phyloP scores from a whole-genome alignment of 2,888 invertebrate species.

The Falcaria lacertinaria region DNA sequence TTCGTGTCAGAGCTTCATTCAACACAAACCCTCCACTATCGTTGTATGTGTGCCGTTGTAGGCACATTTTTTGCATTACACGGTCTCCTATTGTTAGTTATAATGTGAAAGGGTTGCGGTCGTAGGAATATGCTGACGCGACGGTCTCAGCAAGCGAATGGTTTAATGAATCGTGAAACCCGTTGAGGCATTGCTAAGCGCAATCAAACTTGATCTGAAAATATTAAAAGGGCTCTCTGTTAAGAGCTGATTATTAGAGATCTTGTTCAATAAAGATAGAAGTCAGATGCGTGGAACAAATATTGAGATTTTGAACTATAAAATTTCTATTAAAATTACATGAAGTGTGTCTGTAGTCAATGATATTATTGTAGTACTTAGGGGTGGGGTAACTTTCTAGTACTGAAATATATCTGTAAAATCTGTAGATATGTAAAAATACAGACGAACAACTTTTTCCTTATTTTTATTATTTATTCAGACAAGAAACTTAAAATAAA shows the following conservation, averaged over 20 bases:
- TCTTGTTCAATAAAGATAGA: too few relatives aligned
- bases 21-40: conserved; percentile 11
- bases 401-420: too few relatives aligned
- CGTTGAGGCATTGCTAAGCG: conserved; percentile 26
- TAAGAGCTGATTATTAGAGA: not conserved
- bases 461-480: too few relatives aligned
- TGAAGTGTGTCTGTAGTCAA: too few relatives aligned
- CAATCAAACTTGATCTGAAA: conserved; percentile 28
- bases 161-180: conserved; percentile 28
- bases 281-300: too few relatives aligned
- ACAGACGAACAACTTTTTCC: too few relatives aligned
- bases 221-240: not conserved
- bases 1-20: conserved; percentile 34
- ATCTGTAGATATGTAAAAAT: too few relatives aligned
- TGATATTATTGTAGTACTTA: too few relatives aligned
- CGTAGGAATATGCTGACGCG: conserved; percentile 19
- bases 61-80: conserved; percentile 2
- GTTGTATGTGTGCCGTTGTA: conserved; percentile 1
- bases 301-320: too few relatives aligned
- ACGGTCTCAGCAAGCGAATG: conserved; percentile 17
- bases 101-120: conserved; percentile 7
- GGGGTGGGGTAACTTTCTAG: too few relatives aligned
- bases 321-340: too few relatives aligned
- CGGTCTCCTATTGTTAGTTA: conserved; percentile 1
- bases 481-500: too few relatives aligned